Base-by-base conservation (phyloP, 2,797 vertebrate species). In the Trematomus bernacchii region DNA sequence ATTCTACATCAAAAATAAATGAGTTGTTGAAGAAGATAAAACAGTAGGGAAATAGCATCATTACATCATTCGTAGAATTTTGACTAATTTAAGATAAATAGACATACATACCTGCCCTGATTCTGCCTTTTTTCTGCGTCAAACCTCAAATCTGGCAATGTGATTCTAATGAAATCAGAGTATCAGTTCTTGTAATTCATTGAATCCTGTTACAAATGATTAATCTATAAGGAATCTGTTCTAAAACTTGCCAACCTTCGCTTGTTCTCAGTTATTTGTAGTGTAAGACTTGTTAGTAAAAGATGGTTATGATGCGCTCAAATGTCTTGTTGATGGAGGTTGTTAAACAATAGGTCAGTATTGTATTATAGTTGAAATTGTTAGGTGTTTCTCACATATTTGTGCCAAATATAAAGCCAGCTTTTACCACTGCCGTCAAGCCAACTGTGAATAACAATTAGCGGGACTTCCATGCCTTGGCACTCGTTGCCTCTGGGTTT, bases 361-460 rank as follows among this genome's bases (percentile, higher is more conserved):
- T 83, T 57, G 55, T 69, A 42, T 43, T 85, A 47, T 57, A 0
- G 0, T 60, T 61, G 23, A 27, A 23, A 65, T 70, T 76, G 43
- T 82, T 53, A 7, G 23, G 23, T 37, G 77, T 88, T 76, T 64
- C 55, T 77, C 30, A 43, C 21, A 27, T 73, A 40, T 76, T 73
- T 72, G 82, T 90, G 87, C 85, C 90, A 85, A 87, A 85, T 60
- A 50, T 30, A 76, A 81, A 74, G 58, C 53, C 82, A 62, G 71
- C 68, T 77, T 55, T 78, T 54, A 53, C 37, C 53, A 50, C 73
- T 65, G 63, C 66, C 18, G 2, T 46, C 12, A 57, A 55, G 80
- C 71, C 73, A 71, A 81, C 83, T 87, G 80, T 79, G 80, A 83
- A 76, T 42, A 84, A 86, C 84, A 77, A 78, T 71, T 71, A 78